Conservation (phyloP, 1,140 invertebrate species). For the Grapholita molesta region DNA sequence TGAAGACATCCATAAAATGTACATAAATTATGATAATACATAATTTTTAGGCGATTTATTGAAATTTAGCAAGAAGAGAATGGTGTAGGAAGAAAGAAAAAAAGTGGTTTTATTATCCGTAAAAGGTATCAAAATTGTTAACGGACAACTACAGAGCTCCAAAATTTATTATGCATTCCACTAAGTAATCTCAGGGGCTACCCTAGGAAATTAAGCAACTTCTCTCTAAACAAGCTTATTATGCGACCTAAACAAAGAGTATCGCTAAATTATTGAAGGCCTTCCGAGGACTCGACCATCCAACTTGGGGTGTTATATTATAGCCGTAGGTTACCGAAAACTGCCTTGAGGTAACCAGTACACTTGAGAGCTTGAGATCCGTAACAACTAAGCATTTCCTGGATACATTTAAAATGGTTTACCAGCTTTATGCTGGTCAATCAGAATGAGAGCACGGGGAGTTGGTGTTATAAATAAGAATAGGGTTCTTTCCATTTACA, state of each 20-base stretch:
- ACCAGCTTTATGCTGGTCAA: neutral
- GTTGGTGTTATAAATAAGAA: constrained; percentile 15
- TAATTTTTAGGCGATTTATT: no score
- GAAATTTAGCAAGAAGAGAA: no score
- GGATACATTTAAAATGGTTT: neutral
- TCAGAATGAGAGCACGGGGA: neutral
- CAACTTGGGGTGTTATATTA: constrained; percentile 2
- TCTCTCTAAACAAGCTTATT: constrained; percentile 21
- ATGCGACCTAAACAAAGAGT: constrained; percentile 26
- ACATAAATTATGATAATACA: no score
- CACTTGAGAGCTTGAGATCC: neutral
- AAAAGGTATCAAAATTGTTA: neutral
- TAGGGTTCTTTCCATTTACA: constrained; percentile 14
- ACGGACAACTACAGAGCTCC: constrained; percentile 1
- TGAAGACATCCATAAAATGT: no score
- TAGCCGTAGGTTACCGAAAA: neutral
- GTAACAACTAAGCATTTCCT: neutral
- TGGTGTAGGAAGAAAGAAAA: neutral
- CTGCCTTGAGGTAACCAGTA: neutral
- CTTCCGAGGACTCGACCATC: neutral
- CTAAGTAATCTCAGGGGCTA: constrained; percentile 22
- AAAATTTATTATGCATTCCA: constrained; percentile 21
- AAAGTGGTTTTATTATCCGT: neutral
- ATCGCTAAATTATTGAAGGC: constrained; percentile 21
- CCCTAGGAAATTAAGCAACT: constrained; percentile 25